A percentile compares a stretch with the other conserved stretches of the same genome.
Conservation (phyloP, 2,797 vertebrate species). For the Bradypodion ventrale region DNA sequence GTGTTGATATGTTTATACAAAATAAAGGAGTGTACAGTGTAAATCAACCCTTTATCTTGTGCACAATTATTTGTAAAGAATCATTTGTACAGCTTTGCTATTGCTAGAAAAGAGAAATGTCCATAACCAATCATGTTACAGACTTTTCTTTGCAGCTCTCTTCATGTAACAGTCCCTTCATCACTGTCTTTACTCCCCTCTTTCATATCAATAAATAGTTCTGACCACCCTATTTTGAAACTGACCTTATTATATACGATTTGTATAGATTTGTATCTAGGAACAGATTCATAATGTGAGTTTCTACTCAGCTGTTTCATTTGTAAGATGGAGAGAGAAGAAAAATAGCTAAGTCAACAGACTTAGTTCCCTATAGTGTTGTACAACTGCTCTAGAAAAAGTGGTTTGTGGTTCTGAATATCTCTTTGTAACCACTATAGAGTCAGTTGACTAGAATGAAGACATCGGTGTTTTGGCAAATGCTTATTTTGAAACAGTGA, state of each 20-base stretch:
- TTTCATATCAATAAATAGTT: conserved; percentile 63
- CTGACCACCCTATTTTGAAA: conserved; percentile 32
- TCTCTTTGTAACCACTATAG: not conserved
- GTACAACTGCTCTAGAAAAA: not conserved
- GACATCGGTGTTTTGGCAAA: not conserved
- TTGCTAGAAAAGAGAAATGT: conserved; percentile 27
- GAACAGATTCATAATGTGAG: not conserved
- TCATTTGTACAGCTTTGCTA: conserved; percentile 41
- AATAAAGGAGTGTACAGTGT: conserved; percentile 58
- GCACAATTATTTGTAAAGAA: conserved; percentile 37
- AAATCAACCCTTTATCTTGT: conserved; percentile 52
- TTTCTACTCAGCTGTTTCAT: conserved; percentile 3
- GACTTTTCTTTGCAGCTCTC: conserved; percentile 37
- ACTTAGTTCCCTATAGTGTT: conserved; percentile 12
- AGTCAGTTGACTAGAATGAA: not conserved
- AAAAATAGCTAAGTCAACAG: not conserved
- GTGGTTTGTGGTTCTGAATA: not conserved
- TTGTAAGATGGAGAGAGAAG: conserved; percentile 20
- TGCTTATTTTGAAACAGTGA: conserved; percentile 4
- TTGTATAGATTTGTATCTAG: not conserved
- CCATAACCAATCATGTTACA: conserved; percentile 24
- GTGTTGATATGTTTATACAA: conserved; percentile 65
- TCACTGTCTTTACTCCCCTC: conserved; percentile 55
- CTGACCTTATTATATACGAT: conserved; percentile 26
- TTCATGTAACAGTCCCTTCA: conserved; percentile 55